These are phyloP conservation scores for Perdita meconis DNA, from an alignment of 2,888 invertebrate genomes.

Conservation along the genomic window DNA sequence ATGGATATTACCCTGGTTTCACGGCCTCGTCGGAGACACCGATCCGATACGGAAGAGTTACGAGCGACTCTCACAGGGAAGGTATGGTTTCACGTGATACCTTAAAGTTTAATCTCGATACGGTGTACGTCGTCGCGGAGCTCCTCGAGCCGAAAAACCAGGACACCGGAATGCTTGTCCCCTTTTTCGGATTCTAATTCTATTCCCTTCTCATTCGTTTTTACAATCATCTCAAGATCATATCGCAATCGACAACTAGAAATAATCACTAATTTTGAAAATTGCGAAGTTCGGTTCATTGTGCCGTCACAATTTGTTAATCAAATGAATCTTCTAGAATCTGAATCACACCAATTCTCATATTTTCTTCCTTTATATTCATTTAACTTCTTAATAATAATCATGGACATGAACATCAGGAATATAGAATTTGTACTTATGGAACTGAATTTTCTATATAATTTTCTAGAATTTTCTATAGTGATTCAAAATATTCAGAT, in stretches of 20 bases:
- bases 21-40: constrained; percentile 56
- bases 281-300: neutral
- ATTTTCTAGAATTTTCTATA: no score
- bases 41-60: constrained; percentile 61
- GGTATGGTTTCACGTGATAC: constrained; percentile 68
- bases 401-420: no score
- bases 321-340: no score
- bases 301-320: no score
- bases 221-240: neutral
- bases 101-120: constrained; percentile 68
- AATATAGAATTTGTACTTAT: no score
- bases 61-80: constrained; percentile 58
- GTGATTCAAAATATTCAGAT: no score
- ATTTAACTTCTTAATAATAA: no score
- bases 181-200: constrained; percentile 7
- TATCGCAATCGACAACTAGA: neutral
- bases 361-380: no score
- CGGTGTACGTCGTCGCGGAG: constrained; percentile 41
- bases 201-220: neutral
- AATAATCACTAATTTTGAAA: neutral
- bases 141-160: constrained; percentile 35
- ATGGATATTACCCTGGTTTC: constrained; percentile 65
- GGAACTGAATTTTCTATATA: no score
- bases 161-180: neutral
- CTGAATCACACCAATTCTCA: no score